Evolutionary conservation across 2,888 invertebrate genomes (phyloP).

Genomic region (Eupithecia tripunctaria): DNA sequence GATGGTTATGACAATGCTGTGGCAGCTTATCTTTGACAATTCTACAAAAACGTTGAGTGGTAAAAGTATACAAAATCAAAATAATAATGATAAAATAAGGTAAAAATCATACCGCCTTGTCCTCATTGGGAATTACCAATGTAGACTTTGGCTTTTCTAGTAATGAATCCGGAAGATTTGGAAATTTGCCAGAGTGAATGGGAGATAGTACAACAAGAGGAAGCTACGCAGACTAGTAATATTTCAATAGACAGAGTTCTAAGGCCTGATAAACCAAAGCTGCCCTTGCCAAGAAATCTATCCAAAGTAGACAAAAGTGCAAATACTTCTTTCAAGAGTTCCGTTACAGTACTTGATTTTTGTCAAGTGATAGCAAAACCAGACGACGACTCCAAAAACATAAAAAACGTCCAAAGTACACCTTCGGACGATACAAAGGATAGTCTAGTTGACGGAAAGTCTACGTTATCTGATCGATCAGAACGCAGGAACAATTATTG

Average conservation of each 20-base stretch:
- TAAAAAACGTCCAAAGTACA: slow-evolving; percentile 54
- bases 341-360: slow-evolving; percentile 52
- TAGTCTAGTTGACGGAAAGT: neutral
- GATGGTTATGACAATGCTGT: neutral
- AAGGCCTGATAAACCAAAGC: slow-evolving; percentile 18
- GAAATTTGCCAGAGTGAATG: slow-evolving; percentile 42
- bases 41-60: slow-evolving; percentile 2
- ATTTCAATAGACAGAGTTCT: slow-evolving; percentile 19
- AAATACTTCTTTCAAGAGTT: slow-evolving; percentile 40
- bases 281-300: slow-evolving; percentile 42
- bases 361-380: slow-evolving; percentile 53
- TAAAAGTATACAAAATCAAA: neutral
- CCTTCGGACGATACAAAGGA: slow-evolving; percentile 51
- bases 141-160: slow-evolving; percentile 15
- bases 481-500: slow-evolving; percentile 54
- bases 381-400: slow-evolving; percentile 44
- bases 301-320: slow-evolving; percentile 43
- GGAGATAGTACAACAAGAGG: slow-evolving; percentile 45
- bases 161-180: slow-evolving; percentile 56
- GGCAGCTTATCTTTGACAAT: neutral
- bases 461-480: slow-evolving; percentile 34
- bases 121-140: neutral
- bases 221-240: slow-evolving; percentile 55
- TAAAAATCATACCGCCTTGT: neutral
- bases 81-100: neutral